phyloP scores from a whole-genome alignment of 2,888 invertebrate genomes.

The Tiliacea aurago region DNA sequence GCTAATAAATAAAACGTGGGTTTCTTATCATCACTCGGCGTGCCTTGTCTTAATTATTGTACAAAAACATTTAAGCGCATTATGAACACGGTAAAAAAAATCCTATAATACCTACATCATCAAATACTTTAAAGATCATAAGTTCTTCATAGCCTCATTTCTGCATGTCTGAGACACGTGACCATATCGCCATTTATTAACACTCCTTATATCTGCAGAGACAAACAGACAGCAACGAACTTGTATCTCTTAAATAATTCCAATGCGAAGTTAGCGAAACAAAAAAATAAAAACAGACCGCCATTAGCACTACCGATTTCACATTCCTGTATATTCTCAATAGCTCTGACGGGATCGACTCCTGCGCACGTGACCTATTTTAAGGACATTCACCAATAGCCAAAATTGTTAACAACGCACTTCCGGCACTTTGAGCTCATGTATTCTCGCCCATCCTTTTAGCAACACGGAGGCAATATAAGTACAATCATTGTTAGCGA shows the following conservation, averaged over 20 bases:
- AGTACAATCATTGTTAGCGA: no score
- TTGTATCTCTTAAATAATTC: not conserved
- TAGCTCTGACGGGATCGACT: not conserved
- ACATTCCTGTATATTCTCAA: slow-evolving; percentile 1
- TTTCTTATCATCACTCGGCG: slow-evolving; percentile 23
- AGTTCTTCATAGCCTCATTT: not conserved
- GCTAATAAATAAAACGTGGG: not conserved
- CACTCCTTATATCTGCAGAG: not conserved
- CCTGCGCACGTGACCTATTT: slow-evolving; percentile 14
- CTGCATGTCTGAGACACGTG: not conserved
- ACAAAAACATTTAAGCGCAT: not conserved
- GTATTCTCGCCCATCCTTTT: slow-evolving; percentile 13
- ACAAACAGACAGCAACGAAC: not conserved
- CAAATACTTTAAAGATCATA: no score
- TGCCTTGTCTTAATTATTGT: slow-evolving; percentile 18
- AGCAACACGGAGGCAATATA: not conserved
- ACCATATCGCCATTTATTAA: not conserved
- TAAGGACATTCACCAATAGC: slow-evolving; percentile 27
- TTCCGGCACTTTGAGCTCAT: slow-evolving; percentile 22
- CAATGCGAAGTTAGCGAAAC: not conserved
- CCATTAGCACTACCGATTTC: not conserved
- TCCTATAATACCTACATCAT: no score
- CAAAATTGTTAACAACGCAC: slow-evolving; percentile 23
- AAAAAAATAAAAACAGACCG: not conserved
- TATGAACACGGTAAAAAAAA: no score